Evolutionary conservation across 2,888 invertebrate genomes (phyloP).

Genomic region (Phragmatobia fuliginosa): DNA sequence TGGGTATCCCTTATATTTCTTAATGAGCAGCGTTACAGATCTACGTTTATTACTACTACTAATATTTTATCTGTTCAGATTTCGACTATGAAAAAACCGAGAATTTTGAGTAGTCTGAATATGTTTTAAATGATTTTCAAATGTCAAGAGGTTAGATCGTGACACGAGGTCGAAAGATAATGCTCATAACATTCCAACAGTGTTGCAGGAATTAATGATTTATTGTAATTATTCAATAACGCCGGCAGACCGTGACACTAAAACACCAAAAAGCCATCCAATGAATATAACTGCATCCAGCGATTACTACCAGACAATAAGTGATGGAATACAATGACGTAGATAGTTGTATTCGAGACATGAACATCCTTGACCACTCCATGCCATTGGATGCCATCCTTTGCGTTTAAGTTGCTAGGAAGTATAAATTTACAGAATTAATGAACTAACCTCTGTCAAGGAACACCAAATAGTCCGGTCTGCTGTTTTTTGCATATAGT

Average conservation of each 20-base stretch:
- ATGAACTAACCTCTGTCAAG: too few relatives aligned
- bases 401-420: background rate
- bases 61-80: background rate
- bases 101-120: background rate
- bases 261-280: background rate
- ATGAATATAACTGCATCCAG: background rate
- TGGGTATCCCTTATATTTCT: too few relatives aligned
- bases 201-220: background rate
- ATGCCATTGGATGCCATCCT: background rate
- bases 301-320: background rate
- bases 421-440: too few relatives aligned
- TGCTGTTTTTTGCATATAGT: too few relatives aligned
- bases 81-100: background rate
- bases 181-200: background rate
- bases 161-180: background rate
- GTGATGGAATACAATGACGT: background rate
- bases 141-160: slow-evolving; percentile 11
- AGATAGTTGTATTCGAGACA: background rate
- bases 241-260: background rate
- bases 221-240: slow-evolving; percentile 1
- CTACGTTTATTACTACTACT: background rate
- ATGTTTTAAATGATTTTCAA: background rate
- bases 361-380: too few relatives aligned
- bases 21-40: background rate
- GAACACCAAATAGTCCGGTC: too few relatives aligned